Conservation (phyloP, 2,888 invertebrate genomes). For the Lepeophtheirus nordmannii region DNA sequence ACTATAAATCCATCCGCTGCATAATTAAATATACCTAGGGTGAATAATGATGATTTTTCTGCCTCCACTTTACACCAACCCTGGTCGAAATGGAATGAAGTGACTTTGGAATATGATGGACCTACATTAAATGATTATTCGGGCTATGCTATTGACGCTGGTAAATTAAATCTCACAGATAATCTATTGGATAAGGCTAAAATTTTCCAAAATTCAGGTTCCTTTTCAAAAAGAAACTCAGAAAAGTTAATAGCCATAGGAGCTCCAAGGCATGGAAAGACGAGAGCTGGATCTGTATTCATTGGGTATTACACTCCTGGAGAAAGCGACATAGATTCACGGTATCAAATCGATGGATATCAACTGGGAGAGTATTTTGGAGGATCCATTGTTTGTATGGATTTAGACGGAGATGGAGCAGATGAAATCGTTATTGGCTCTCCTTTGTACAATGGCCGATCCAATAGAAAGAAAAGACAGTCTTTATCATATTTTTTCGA, state of each 20-base stretch:
- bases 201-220: background rate
- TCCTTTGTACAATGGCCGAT: conserved; percentile 7
- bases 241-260: conserved; percentile 6
- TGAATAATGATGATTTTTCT: background rate
- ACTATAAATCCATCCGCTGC: background rate
- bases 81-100: background rate
- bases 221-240: background rate
- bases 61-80: background rate
- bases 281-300: conserved; percentile 14
- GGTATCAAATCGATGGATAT: background rate
- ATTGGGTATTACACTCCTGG: background rate
- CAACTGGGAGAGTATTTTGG: conserved; percentile 21
- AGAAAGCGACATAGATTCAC: background rate
- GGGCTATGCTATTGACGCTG: background rate
- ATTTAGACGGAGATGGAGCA: conserved; percentile 9
- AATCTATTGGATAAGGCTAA: no score
- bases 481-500: background rate
- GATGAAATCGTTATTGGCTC: conserved; percentile 20
- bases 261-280: conserved; percentile 10
- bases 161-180: background rate
- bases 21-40: background rate
- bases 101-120: background rate
- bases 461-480: background rate
- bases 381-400: background rate
- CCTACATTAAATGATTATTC: background rate